Evolutionary conservation across 2,888 invertebrate species (phyloP), one percentile per base, ranked within the genome.

Genomic region (Bombylius discolor): DNA sequence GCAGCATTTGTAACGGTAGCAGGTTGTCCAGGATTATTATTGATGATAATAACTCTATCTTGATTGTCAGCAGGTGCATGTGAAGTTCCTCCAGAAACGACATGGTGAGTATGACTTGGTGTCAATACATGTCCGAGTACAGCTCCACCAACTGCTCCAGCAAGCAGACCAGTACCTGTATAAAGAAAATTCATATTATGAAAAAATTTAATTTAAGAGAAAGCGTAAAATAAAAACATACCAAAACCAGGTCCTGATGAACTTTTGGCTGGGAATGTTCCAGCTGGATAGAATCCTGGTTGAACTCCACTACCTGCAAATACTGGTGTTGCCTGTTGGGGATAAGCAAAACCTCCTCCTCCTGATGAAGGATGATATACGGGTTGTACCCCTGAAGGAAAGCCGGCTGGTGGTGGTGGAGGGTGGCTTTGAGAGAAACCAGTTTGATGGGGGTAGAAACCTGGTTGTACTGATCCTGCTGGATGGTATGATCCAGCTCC

Each of bases 121-220:
- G 73, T 72, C 34, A 72, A 60, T 0, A 64, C 70, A 58, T 71
- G 70, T 5, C 72, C 73, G 42, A 71, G 57, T 50, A 72, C 52
- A 8, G 72, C 71, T 9, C 73, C 72, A 32, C 71, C 73, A 51
- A 72, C 32, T n/a, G 69, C 70, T 47, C 72, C 72, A 52, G 68
- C 71, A 44, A 68, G 57, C 44, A 71, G 61, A 48, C 73, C 73
- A 55, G 71, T 68, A 52, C 73, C 72, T 72, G 32, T 46, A 53
- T 46, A 13, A 23, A 47, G 14, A 48, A 53, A 31, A 46, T 12
- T 23, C 39, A 48, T 47, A 11, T n/a, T 49, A 36, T 39, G 11
- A 34, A 14, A 34, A 50, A 33, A n/a, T 36, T 34, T 39, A 5
- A 9, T 32, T 6, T 42, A 33, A 47, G 31, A 36, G 1, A 11